These are phyloP conservation scores for Stomorhina lunata DNA, from an alignment of 2,888 invertebrate species.

Conservation along the genomic window DNA sequence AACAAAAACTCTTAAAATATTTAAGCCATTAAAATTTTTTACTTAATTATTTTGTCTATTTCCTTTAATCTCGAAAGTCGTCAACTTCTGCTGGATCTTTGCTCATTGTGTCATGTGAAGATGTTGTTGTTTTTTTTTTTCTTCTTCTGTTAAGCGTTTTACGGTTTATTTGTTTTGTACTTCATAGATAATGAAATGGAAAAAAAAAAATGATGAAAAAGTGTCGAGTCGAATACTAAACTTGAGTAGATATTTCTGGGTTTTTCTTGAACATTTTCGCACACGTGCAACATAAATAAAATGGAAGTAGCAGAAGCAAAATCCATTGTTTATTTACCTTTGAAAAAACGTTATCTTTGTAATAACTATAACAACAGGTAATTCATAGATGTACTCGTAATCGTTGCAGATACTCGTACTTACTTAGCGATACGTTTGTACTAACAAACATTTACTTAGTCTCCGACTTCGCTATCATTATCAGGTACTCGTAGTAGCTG, in stretches of 20 bases:
- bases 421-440: not conserved
- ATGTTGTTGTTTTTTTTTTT: slow-evolving; percentile 3
- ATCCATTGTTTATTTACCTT: not conserved
- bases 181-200: not conserved
- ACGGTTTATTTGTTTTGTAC: not conserved
- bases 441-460: not conserved
- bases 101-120: slow-evolving; percentile 35
- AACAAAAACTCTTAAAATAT: slow-evolving; percentile 4
- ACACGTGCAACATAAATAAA: slow-evolving; percentile 64
- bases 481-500: slow-evolving; percentile 19
- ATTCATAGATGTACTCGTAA: slow-evolving; percentile 33
- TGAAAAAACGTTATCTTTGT: slow-evolving; percentile 25
- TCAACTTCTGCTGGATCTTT: slow-evolving; percentile 46
- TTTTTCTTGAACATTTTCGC: slow-evolving; percentile 40
- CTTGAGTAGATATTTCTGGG: slow-evolving; percentile 21
- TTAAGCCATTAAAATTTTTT: slow-evolving; percentile 16
- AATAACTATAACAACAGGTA: slow-evolving; percentile 53
- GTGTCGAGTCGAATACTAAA: slow-evolving; percentile 43
- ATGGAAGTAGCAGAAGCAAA: slow-evolving; percentile 27
- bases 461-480: not conserved
- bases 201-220: slow-evolving; percentile 63
- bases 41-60: slow-evolving; percentile 58
- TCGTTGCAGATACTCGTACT: slow-evolving; percentile 3
- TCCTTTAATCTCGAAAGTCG: slow-evolving; percentile 43
- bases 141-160: not conserved